Base-by-base conservation (phyloP, 1,140 invertebrate species). In the Mactra quadrangularis region DNA sequence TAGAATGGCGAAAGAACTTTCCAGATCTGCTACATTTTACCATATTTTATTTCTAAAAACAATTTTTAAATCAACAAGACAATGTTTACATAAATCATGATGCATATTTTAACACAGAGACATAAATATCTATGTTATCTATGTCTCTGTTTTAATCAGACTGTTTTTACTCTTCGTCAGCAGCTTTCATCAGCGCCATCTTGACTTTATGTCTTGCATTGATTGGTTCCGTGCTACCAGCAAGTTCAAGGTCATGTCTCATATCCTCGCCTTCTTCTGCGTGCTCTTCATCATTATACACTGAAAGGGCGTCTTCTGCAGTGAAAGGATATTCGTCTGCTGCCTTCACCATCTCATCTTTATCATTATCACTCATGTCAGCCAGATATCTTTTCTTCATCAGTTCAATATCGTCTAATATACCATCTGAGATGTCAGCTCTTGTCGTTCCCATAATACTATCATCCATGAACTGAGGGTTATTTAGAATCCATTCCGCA, bases 191-290 rank as follows among this genome's bases (percentile, higher is more conserved):
- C 9, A 82, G 13, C 50, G 53, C 79, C n/a, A 82, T 15, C 38
- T 75, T 74, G 17, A 60, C 55, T 62, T 82, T 81, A 71, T 86
- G 87, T 11, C 83, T 64, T n/a, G 82, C 85, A 72, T 84, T 86
- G 4, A 88, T 64, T 25, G 87, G 87, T 27, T 78, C 81, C 3
- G 87, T 88, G 70, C 68, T 86, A 1, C 87, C 87, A 62, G 87
- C 79, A 9, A 88, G 72, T 68, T 88, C 86, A 6, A 88, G 68
- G 33, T 86, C 78, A 68, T 87, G 86, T 35, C 50, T 77, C 47
- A 71, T 71, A 82, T 87, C 87, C 22, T 86, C 79, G 9, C 53
- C 66, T 0, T 85, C 77, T 41, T 81, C 78, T 52, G 74, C 64
- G 33, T 68, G 29, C 1, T n/a, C 53, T 3, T 55, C 64, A 22